Evolutionary conservation across 64 coral and sea anemone species (phyloP), one percentile per base, ranked within the genome.

Genomic region (Pachyseris speciosa): DNA sequence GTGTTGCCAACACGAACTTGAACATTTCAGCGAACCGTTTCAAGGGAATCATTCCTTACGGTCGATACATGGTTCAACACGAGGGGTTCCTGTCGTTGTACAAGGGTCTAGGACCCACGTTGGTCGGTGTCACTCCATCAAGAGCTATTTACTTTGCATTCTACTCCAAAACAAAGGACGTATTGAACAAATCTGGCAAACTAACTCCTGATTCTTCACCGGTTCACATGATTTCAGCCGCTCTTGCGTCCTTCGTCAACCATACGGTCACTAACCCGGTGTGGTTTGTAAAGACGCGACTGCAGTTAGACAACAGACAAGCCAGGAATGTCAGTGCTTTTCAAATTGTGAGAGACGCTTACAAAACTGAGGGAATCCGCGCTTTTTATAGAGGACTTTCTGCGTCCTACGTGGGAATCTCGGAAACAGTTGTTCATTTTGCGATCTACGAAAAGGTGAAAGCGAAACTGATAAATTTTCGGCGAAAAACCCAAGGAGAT

Each of bases 121-220:
- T 99, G 12, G 36, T 99, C 11, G 97, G 97, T 15, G 94, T 95
- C 64, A 95, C 94, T 33, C 97, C 97, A n/a, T 92, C 97, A 39
- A 99, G 97, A 67, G 97, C 97, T 16, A 99, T 99, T 59, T 99
- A 99, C 48, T 99, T 99, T 78, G 93, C 93, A 31, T 58, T 95
- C 4, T 99, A 99, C 60, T 90, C 97, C 40, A 99, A 95, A 63
- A 84, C 83, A 43, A 99, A 99, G 83, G 80, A 95, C 34, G 51
- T 92, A 6, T 81, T 99, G 29, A 89, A 90, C 55, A 71, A 84
- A 69, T 92, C 78, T 15, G 94, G 93, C 9, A 87, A 80, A 38
- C 77, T 99, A 25, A 85, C 42, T 8, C 69, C 55, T 22, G 89
- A 99, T 64, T 91, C 93, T 58, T 37, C 70, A 4, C n/a, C 84